These are phyloP conservation scores for Nothoprocta perdicaria DNA, from an alignment of 2,113 vertebrate species.

Conservation along the genomic window DNA sequence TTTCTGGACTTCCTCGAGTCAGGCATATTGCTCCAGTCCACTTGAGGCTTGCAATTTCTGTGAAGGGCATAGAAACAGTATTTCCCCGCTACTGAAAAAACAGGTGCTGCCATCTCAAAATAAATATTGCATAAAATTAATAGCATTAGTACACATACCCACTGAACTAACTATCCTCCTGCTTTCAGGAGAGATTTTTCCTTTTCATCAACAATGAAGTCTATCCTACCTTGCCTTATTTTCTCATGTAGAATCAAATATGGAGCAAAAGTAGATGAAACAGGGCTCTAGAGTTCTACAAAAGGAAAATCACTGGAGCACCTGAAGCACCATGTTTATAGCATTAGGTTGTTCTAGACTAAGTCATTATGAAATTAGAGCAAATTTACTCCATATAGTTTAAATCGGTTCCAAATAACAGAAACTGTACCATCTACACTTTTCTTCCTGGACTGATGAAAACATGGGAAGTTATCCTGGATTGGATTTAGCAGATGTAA, in stretches of 20 bases:
- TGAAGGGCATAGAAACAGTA: neutral
- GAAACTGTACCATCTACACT: neutral
- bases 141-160: neutral
- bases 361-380: neutral
- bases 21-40: neutral
- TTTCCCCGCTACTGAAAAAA: neutral
- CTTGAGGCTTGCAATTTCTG: neutral
- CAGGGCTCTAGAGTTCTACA: neutral
- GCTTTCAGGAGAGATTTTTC: neutral
- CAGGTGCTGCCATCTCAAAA: neutral
- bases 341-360: neutral
- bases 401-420: neutral
- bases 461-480: neutral
- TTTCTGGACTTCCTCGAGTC: neutral
- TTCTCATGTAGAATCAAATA: neutral
- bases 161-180: neutral
- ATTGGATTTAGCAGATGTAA: neutral
- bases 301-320: neutral
- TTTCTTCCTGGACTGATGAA: neutral
- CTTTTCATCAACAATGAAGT: fast-evolving
- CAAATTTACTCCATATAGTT: neutral
- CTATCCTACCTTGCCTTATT: neutral
- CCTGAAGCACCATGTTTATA: neutral
- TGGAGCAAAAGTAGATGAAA: neutral
- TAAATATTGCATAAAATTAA: neutral